Evolutionary conservation across 2,797 vertebrate species (phyloP).

Genomic region (Hemitrygon akajei): DNA sequence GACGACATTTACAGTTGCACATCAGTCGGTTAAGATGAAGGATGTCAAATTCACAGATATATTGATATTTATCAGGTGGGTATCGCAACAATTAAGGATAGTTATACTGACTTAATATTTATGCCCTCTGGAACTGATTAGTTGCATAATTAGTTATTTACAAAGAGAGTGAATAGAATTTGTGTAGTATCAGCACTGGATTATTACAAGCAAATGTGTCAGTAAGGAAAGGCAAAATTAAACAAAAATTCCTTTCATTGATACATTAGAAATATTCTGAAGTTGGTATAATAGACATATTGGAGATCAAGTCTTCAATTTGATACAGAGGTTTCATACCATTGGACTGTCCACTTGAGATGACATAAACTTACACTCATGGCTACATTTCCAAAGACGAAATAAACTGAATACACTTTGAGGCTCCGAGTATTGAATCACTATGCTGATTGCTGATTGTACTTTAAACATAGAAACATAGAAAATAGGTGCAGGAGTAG

Average conservation of each 20-base stretch:
- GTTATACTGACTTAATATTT: background rate
- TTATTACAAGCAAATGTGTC: too few relatives aligned
- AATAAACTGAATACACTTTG: background rate
- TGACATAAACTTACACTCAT: background rate
- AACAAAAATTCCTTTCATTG: background rate
- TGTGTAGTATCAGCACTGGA: too few relatives aligned
- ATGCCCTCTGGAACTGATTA: background rate
- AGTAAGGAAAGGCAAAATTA: background rate
- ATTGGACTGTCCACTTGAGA: background rate
- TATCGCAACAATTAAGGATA: background rate
- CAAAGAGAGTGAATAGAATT: background rate
- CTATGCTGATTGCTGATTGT: background rate
- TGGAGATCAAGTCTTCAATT: background rate
- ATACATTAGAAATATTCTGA: background rate
- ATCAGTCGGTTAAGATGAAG: slow-evolving; percentile 32
- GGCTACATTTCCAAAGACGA: background rate
- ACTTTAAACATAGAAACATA: too few relatives aligned
- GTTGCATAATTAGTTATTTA: background rate
- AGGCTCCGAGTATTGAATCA: background rate
- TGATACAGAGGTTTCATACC: background rate
- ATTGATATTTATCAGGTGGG: slow-evolving; percentile 21
- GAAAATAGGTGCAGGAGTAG: too few relatives aligned
- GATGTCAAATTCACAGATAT: slow-evolving; percentile 26
- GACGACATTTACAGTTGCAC: slow-evolving; percentile 52
- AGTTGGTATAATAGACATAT: background rate